Conservation (phyloP, 2,797 vertebrate species). For the Lacerta bilineata region DNA sequence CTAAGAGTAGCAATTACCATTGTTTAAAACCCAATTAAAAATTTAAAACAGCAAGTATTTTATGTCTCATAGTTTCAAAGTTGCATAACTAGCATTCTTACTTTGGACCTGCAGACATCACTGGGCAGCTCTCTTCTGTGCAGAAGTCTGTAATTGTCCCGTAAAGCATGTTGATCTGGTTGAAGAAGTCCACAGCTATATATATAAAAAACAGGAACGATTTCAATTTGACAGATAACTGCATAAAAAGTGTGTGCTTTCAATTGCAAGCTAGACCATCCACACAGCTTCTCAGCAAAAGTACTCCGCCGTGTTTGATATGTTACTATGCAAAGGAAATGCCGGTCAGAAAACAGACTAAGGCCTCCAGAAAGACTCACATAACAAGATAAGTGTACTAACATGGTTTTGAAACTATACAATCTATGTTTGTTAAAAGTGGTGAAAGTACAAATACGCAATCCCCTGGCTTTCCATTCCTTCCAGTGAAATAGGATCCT, state of each 20-base stretch:
- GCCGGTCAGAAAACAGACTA: neutral
- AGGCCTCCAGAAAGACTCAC: neutral
- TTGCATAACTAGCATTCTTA: conserved; percentile 73
- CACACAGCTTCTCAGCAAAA: rapidly evolving
- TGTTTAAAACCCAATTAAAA: neutral
- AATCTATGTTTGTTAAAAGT: neutral
- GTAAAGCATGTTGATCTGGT: conserved; percentile 99
- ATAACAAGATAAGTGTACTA: neutral
- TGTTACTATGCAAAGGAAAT: conserved; percentile 6
- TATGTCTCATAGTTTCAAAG: rapidly evolving
- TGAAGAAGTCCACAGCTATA: conserved; percentile 98
- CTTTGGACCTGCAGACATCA: conserved; percentile 99
- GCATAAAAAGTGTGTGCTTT: neutral
- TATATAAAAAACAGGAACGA: conserved; percentile 28
- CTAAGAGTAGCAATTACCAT: neutral
- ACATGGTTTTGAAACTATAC: neutral
- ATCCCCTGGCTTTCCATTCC: neutral
- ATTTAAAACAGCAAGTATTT: neutral
- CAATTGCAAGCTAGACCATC: rapidly evolving
- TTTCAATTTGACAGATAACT: neutral
- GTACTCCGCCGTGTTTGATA: rapidly evolving
- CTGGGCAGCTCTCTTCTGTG: conserved; percentile 93
- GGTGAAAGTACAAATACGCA: neutral
- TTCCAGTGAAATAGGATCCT: neutral
- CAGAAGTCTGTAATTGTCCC: conserved; percentile 98